Percentiles rank a stretch among this genome's conserved stretches.
These are phyloP conservation scores for Sarcophaga subvicina DNA, from an alignment of 2,888 invertebrate genomes.

Conservation along the genomic window DNA sequence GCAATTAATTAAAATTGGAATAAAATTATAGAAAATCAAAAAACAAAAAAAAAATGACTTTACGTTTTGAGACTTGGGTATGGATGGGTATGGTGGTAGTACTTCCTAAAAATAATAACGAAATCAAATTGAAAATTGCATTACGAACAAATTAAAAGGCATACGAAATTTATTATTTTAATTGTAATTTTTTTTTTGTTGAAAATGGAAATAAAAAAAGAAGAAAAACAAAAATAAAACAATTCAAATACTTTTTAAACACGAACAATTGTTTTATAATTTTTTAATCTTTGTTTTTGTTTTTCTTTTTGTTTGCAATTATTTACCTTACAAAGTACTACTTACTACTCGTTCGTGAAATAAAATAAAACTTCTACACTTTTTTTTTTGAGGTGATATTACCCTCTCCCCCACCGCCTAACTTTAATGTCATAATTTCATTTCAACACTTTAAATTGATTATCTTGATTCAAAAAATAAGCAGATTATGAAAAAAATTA, in stretches of 20 bases:
- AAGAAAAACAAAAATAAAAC: not conserved
- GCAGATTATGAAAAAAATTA: not conserved
- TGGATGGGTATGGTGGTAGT: not conserved
- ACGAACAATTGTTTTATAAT: constrained; percentile 37
- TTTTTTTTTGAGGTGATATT: not conserved
- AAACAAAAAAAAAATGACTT: constrained; percentile 4
- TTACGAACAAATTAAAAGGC: constrained; percentile 38
- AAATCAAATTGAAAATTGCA: constrained; percentile 24
- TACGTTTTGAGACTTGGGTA: not conserved
- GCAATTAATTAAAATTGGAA: constrained; percentile 33
- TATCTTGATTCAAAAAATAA: constrained; percentile 10
- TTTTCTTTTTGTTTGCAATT: not conserved
- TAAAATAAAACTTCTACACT: not conserved
- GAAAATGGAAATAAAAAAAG: not conserved
- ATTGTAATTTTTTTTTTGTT: constrained; percentile 16
- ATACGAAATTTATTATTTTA: constrained; percentile 29
- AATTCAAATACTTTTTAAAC: constrained; percentile 32
- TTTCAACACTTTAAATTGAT: constrained; percentile 48
- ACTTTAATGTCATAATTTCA: constrained; percentile 28
- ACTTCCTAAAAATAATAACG: constrained; percentile 43
- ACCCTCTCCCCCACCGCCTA: too few relatives aligned
- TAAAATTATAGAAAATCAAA: constrained; percentile 9
- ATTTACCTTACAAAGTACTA: not conserved
- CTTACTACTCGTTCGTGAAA: constrained; percentile 7
- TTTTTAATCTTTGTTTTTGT: not conserved